These are phyloP conservation scores for Aptenodytes forsteri DNA, from an alignment of 2,113 vertebrate genomes.

Conservation along the genomic window DNA sequence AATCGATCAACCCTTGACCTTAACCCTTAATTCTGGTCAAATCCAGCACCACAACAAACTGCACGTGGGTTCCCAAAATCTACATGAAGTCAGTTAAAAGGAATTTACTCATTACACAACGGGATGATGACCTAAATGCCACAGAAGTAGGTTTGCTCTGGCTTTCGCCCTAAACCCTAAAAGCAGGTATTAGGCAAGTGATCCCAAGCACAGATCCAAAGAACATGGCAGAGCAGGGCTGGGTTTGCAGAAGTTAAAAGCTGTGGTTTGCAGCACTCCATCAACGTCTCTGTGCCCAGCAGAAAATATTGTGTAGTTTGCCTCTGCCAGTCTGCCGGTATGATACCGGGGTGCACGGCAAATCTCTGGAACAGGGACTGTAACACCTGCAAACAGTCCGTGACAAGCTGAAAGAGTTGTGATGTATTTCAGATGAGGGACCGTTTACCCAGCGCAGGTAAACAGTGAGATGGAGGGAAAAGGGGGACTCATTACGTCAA, in stretches of 20 bases:
- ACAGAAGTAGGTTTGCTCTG: not conserved
- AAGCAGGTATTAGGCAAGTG: not conserved
- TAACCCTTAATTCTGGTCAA: not conserved
- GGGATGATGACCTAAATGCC: not conserved
- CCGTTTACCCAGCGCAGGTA: not conserved
- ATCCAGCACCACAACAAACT: not conserved
- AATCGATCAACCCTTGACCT: not conserved
- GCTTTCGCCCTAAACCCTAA: not conserved
- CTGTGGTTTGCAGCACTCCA: not conserved
- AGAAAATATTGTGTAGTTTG: rapidly evolving
- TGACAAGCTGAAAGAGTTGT: not conserved
- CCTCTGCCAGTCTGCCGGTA: not conserved
- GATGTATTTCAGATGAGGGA: not conserved
- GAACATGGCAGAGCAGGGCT: not conserved
- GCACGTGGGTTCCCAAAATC: not conserved
- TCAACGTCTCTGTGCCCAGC: not conserved
- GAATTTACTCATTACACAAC: constrained; percentile 51
- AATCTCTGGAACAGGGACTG: not conserved
- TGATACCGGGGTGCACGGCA: rapidly evolving
- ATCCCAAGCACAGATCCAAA: not conserved
- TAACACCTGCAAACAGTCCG: rapidly evolving
- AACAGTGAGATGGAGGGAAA: not conserved
- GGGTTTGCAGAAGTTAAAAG: not conserved
- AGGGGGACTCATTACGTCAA: not conserved
- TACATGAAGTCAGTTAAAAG: not conserved